Evolutionary conservation across 2,113 vertebrate species (phyloP).

Genomic region (Ictalurus punctatus): DNA sequence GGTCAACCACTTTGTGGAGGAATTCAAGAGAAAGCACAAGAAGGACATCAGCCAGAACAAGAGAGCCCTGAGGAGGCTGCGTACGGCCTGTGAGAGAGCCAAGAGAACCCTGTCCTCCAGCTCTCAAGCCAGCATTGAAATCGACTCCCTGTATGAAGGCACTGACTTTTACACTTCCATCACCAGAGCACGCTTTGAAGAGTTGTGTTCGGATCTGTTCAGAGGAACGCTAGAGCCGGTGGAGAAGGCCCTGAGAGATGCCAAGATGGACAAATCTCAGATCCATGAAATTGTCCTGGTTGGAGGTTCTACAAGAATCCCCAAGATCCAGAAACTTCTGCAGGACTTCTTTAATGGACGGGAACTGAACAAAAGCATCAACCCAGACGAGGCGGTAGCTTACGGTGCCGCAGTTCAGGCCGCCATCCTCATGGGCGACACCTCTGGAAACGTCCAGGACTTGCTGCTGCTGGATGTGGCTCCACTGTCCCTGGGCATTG

Average conservation of each 20-base stretch:
- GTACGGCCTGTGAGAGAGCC: constrained; percentile 84
- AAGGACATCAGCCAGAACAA: constrained; percentile 89
- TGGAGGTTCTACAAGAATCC: constrained; percentile 87
- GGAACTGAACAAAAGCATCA: constrained; percentile 45
- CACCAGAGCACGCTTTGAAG: constrained; percentile 69
- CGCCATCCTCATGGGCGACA: constrained; percentile 84
- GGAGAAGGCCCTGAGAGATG: constrained; percentile 71
- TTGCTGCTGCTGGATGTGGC: constrained; percentile 31
- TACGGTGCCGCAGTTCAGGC: constrained; percentile 88
- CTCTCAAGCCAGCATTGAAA: constrained; percentile 82
- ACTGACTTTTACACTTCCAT: constrained; percentile 87
- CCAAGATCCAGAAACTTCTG: constrained; percentile 87
- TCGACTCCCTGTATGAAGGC: constrained; percentile 69
- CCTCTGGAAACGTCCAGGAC: constrained; percentile 80
- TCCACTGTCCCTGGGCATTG: constrained; percentile 38
- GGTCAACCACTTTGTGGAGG: constrained; percentile 86
- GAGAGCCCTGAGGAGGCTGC: constrained; percentile 81
- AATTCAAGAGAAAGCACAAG: constrained; percentile 89
- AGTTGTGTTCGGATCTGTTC: constrained; percentile 85
- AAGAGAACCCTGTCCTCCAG: constrained; percentile 85
- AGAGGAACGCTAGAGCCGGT: constrained; percentile 86
- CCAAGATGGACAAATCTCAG: constrained; percentile 83
- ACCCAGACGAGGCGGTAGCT: constrained; percentile 76
- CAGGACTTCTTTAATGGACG: constrained; percentile 13
- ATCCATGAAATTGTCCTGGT: constrained; percentile 86